Base-by-base conservation (phyloP, 2,888 invertebrate genomes). In the Sepioteuthis lessoniana region DNA sequence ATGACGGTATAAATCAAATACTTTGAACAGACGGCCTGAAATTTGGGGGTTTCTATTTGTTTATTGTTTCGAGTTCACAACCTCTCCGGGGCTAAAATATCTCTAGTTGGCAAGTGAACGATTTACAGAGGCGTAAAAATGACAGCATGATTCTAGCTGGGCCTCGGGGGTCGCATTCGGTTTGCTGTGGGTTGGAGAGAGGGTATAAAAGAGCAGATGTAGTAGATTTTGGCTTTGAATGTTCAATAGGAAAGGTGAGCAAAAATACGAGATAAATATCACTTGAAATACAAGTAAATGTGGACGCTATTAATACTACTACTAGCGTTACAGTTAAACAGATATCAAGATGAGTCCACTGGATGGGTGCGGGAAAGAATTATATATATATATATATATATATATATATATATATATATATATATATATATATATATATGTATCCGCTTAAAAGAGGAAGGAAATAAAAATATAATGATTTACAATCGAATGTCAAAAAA, bases 11-110 rank as follows among this genome's bases (percentile, higher is more conserved):
- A 76, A 76, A 76, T 76, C 76, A 76, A n/a, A 76, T 19, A n/a
- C n/a, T 76, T 76, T 76, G 76, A 76, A 76, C n/a, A n/a, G 76
- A 76, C 76, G n/a, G n/a, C 76, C n/a, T 76, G 76, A 76, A 76
- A 76, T 76, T 76, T n/a, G 16, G n/a, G 76, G n/a, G 13, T 47
- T 76, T 76, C n/a, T 76, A 76, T n/a, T 76, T 76, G 76, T 76
- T 76, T 76, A 76, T 76, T 76, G 76, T 76, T 76, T 35, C n/a
- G n/a, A 13, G 76, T 25, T 76, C 76, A 35, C n/a, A n/a, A n/a
- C 76, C n/a, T 76, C 25, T 35, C 76, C 76, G n/a, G n/a, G n/a
- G 76, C n/a, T 35, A 35, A 76, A 76, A 76, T n/a, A 76, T 76
- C 76, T 35, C n/a, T 13, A 25, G n/a, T n/a, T 76, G 76, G 76